Evolutionary conservation across 2,113 vertebrate genomes (phyloP).

Genomic region (Seriola quinqueradiata): DNA sequence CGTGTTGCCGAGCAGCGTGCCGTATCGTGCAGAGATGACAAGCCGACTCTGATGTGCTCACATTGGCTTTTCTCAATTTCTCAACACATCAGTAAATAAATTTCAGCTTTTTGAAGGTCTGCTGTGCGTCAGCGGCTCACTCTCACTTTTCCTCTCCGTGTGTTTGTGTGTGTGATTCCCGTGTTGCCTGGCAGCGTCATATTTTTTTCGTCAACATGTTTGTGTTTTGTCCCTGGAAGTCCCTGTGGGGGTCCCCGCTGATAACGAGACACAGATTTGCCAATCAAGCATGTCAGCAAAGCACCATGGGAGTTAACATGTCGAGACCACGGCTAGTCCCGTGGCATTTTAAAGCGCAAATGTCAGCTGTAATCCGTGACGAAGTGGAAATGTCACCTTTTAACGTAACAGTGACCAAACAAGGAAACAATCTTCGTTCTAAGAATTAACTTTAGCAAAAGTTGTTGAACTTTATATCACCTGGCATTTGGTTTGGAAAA

Average conservation of each 20-base stretch:
- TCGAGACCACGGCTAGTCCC: neutral
- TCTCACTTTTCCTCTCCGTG: neutral
- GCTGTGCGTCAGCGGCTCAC: neutral
- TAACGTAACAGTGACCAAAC: neutral
- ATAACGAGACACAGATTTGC: constrained; percentile 17
- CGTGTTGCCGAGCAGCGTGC: neutral
- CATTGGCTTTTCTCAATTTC: constrained; percentile 8
- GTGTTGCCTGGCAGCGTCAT: constrained; percentile 16
- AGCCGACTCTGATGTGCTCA: neutral
- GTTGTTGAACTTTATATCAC: no score
- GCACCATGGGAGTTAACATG: neutral
- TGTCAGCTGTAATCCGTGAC: neutral
- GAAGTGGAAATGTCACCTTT: neutral
- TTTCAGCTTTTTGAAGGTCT: neutral
- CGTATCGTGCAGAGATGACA: constrained; percentile 10
- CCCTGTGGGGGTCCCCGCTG: neutral
- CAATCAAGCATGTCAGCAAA: neutral
- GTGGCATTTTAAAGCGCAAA: neutral
- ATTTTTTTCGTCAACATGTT: constrained; percentile 18
- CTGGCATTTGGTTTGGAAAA: no score
- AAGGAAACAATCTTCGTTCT: neutral
- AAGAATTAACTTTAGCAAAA: neutral
- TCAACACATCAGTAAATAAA: neutral
- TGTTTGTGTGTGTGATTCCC: neutral
- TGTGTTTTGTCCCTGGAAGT: neutral